A percentile compares a stretch with the other conserved stretches of the same genome.
phyloP scores from a whole-genome alignment of 1,140 invertebrate genomes.

The Conus ventricosus region DNA sequence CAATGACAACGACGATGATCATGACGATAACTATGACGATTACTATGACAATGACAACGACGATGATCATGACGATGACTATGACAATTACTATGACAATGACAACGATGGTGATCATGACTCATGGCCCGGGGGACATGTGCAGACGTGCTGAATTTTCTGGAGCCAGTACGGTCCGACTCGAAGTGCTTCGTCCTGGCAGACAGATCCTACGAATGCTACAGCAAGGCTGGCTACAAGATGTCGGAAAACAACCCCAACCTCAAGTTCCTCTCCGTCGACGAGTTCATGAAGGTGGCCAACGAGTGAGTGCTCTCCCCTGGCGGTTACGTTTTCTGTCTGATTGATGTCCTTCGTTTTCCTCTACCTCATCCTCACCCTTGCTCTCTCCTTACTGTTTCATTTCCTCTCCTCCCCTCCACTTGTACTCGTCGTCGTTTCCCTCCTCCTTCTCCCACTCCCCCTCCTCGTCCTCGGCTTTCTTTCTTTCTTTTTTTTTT shows the following conservation, averaged over 20 bases:
- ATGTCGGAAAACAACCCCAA: slow-evolving; percentile 24
- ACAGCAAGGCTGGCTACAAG: neutral
- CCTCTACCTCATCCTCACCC: too few species aligned
- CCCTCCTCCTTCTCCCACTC: too few species aligned
- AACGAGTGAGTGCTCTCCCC: slow-evolving; percentile 15
- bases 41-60: neutral
- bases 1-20: neutral
- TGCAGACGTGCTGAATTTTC: slow-evolving; percentile 38
- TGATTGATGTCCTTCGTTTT: too few species aligned
- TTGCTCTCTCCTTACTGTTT: too few species aligned
- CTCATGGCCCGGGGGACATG: neutral
- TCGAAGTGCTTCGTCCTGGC: slow-evolving; percentile 28
- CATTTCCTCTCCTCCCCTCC: too few species aligned
- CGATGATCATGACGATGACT: neutral
- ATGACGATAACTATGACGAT: neutral
- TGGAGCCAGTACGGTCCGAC: slow-evolving; percentile 25
- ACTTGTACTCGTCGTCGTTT: too few species aligned
- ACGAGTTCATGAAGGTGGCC: slow-evolving; percentile 11
- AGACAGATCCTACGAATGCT: slow-evolving; percentile 33
- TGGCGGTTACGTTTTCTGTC: too few species aligned
- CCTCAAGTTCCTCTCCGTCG: slow-evolving; percentile 3
- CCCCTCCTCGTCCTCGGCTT: too few species aligned
- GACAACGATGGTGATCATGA: neutral
- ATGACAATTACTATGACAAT: neutral
- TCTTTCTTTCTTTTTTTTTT: too few species aligned